Evolutionary conservation across 1,140 invertebrate species (phyloP), one percentile per base, ranked within the genome.

Genomic region (Potamilus streckersoni): DNA sequence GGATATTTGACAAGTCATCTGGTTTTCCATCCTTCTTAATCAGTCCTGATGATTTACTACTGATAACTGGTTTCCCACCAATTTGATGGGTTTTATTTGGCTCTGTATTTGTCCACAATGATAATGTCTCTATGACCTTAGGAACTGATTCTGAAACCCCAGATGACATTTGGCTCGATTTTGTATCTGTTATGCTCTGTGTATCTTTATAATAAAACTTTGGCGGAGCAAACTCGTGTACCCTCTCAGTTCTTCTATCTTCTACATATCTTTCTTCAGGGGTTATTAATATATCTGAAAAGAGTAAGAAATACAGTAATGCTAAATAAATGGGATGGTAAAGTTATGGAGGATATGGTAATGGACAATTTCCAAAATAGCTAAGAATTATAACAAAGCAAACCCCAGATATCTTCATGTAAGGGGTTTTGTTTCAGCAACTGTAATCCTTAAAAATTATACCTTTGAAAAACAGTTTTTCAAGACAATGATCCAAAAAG

Each of bases 221-320:
- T 16, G 82, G 82, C 20, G 82, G 83, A 57, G 82, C 84, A 79
- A 84, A 84, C 60, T 83, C 80, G 14, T 62, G n/a, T 19, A 80
- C 71, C 68, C 82, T 80, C 62, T 85, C 83, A 38, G 79, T 67
- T 63, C 82, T 76, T 62, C 74, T 76, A 14, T 76, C 65, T 20
- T 81, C 73, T 23, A 81, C 67, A 73, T 80, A 84, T n/a, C 58
- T 78, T 69, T 83, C 70, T 31, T 76, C 76, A 60, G 66, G 71
- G 61, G 64, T 75, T 61, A 78, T 70, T 8, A 74, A 71, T 5
- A 79, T 38, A 71, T 80, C 80, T 82, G 73, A 67, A 74, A 74
- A 58, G 27, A 61, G 69, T 64, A 71, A 67, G 23, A 19, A 63
- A 17, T 17, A 66, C 16, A 66, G 17, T 1, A 62, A 62, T 19